Evolutionary conservation across 2,797 vertebrate genomes (phyloP).

Genomic region (Chiloscyllium punctatum): DNA sequence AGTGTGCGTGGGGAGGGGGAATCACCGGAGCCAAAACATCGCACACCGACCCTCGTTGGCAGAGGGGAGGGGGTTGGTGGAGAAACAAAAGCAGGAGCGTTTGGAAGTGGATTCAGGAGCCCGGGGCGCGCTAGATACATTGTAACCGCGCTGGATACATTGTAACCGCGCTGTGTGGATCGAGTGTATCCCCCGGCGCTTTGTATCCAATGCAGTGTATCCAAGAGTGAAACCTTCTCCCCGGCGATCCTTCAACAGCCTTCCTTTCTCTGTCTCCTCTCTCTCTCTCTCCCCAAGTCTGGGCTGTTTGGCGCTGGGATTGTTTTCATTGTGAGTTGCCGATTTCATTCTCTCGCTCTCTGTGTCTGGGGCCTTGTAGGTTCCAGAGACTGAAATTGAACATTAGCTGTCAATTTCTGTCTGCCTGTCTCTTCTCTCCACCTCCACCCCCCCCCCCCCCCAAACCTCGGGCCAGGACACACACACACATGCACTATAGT

Average conservation of each 20-base stretch:
- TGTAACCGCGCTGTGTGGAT: background rate
- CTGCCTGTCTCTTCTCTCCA: background rate
- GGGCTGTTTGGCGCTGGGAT: background rate
- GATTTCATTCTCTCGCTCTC: background rate
- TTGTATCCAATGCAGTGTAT: background rate
- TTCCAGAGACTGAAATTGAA: background rate
- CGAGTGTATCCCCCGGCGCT: background rate
- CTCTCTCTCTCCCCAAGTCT: background rate
- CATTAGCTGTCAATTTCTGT: background rate
- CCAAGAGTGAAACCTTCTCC: background rate
- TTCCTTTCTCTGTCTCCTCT: background rate
- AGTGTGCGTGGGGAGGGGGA: background rate
- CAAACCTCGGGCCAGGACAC: background rate
- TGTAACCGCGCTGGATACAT: background rate
- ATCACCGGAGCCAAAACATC: background rate
- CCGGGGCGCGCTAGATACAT: background rate
- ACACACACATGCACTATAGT: background rate
- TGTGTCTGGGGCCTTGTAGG: background rate
- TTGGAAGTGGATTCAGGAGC: background rate
- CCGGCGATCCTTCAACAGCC: background rate
- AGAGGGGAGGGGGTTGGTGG: background rate
- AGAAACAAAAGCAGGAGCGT: background rate
- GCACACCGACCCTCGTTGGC: background rate
- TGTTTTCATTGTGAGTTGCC: background rate
- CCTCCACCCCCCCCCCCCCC: too few species aligned